Evolutionary conservation across 2,888 invertebrate genomes (phyloP).

Genomic region (Torymus texanus): DNA sequence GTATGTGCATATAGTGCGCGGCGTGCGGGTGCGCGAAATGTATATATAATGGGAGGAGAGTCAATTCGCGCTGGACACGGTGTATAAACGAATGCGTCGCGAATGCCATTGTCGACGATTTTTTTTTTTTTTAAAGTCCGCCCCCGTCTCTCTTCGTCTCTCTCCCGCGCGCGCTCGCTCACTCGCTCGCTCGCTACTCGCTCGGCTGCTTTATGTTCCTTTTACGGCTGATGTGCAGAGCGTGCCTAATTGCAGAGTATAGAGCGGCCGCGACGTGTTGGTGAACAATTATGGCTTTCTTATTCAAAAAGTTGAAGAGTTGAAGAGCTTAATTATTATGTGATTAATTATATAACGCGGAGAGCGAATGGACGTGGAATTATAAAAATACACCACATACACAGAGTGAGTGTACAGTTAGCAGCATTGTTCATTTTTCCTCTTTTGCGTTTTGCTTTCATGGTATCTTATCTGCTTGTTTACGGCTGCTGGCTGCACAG

Average conservation of each 20-base stretch:
- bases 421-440: neutral
- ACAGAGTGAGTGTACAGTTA: too few relatives aligned
- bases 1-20: neutral
- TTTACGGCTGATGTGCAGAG: neutral
- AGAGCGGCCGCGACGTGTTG: too few relatives aligned
- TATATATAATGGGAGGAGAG: neutral
- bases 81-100: too few relatives aligned
- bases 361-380: too few relatives aligned
- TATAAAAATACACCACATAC: too few relatives aligned
- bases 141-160: too few relatives aligned
- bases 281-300: neutral
- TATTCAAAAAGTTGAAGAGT: neutral
- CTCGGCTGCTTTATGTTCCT: neutral
- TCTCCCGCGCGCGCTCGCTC: too few relatives aligned
- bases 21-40: constrained; percentile 1
- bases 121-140: too few relatives aligned
- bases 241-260: too few relatives aligned
- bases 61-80: too few relatives aligned
- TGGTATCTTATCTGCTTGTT: constrained; percentile 35
- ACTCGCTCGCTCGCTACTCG: too few relatives aligned
- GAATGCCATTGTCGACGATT: neutral
- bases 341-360: constrained; percentile 37
- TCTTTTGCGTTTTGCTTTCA: constrained; percentile 28
- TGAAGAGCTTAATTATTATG: neutral
- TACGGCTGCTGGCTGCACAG: neutral